phyloP scores from a whole-genome alignment of 2,888 invertebrate genomes.

The Acanthopleura granulata region DNA sequence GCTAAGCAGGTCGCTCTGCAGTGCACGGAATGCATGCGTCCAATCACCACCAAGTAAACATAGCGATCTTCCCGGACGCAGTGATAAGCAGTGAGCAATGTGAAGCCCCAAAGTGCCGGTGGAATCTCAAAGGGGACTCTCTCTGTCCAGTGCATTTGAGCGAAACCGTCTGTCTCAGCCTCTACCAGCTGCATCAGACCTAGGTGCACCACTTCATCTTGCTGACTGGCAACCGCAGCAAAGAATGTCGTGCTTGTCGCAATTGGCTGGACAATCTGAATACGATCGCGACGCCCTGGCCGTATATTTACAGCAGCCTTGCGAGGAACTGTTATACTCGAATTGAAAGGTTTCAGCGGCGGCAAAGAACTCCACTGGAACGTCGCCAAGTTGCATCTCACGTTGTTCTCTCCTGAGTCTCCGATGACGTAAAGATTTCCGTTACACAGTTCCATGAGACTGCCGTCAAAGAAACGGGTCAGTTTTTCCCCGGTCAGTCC shows the following conservation, averaged over 20 bases:
- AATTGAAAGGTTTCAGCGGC: background rate
- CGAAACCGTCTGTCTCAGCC: background rate
- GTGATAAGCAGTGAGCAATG: background rate
- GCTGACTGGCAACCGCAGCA: background rate
- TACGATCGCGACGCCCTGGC: background rate
- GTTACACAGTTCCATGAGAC: background rate
- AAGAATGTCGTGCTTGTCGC: background rate
- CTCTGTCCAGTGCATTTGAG: background rate
- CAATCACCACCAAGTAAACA: background rate
- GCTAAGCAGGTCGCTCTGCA: slow-evolving; percentile 10
- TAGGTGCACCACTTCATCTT: background rate
- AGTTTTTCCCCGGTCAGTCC: background rate
- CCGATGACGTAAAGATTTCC: background rate
- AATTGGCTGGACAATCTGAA: background rate
- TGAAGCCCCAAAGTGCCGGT: background rate
- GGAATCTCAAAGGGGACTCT: background rate
- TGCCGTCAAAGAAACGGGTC: background rate
- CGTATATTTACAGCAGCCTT: background rate
- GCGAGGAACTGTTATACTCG: background rate
- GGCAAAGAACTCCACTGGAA: slow-evolving; percentile 2
- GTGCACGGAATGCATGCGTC: slow-evolving; percentile 1
- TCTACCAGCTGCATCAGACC: background rate
- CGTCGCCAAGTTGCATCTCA: background rate
- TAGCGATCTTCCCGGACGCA: slow-evolving; percentile 7
- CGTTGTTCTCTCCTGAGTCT: background rate